A percentile compares a stretch with the other conserved stretches of the same genome.
Conservation (phyloP, 2,113 vertebrate species). For the Circaetus gallicus region DNA sequence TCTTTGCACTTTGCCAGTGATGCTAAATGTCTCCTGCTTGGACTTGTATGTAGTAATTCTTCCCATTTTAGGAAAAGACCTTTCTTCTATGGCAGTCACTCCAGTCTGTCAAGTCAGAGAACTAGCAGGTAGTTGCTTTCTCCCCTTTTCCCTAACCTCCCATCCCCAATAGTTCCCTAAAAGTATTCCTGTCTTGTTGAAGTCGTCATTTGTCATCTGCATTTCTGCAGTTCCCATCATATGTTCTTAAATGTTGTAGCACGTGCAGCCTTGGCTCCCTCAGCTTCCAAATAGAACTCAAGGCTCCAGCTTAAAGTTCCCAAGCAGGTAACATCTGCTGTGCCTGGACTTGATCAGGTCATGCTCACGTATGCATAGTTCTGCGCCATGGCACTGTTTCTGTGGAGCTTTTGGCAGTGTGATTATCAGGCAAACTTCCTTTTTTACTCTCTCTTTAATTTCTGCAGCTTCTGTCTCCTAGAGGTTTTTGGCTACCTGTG, state of each 20-base stretch:
- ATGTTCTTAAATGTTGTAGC: not conserved
- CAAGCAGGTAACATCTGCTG: not conserved
- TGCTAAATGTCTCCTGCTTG: not conserved
- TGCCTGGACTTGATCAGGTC: not conserved
- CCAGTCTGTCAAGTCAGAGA: not conserved
- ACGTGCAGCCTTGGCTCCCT: not conserved
- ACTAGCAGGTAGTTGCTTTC: not conserved
- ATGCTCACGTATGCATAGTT: fast-evolving
- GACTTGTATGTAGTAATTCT: not conserved
- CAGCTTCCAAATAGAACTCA: not conserved
- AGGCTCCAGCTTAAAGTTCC: not conserved
- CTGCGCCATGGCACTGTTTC: not conserved
- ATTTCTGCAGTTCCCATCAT: fast-evolving
- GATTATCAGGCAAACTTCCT: not conserved
- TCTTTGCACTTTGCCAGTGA: not conserved
- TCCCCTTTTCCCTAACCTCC: not conserved
- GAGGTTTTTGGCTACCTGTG: not conserved
- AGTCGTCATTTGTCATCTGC: fast-evolving
- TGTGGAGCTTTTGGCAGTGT: not conserved
- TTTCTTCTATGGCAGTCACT: not conserved
- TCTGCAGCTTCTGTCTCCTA: not conserved
- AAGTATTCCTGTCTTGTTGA: not conserved
- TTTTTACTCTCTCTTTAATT: not conserved
- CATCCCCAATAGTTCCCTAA: not conserved
- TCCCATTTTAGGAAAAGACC: not conserved